Conservation (phyloP, 2,888 invertebrate genomes). For the Noctua fimbriata region DNA sequence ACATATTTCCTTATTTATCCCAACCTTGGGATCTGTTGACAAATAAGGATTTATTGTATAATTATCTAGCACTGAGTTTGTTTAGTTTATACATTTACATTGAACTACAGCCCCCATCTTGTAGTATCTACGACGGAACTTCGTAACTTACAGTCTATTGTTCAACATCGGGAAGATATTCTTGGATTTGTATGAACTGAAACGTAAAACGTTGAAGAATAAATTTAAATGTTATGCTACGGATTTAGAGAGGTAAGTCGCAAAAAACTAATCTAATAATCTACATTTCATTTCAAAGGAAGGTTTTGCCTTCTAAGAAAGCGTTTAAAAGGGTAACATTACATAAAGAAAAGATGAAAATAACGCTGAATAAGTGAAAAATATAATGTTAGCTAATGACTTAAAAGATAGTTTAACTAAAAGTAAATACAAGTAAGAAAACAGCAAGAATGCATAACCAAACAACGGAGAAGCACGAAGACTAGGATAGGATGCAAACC, state of each 20-base stretch:
- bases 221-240: not conserved
- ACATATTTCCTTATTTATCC: conserved; percentile 55
- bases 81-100: conserved; percentile 26
- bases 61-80: conserved; percentile 21
- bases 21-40: conserved; percentile 42
- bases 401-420: not conserved
- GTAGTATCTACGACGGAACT: not conserved
- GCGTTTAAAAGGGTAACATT: not conserved
- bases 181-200: not conserved
- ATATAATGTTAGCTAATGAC: not conserved
- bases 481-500: not conserved
- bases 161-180: not conserved
- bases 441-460: not conserved
- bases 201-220: not conserved
- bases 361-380: not conserved
- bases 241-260: not conserved
- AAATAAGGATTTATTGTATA: conserved; percentile 53
- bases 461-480: not conserved
- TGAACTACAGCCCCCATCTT: not conserved
- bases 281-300: conserved; percentile 7
- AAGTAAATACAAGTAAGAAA: conserved; percentile 9
- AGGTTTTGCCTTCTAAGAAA: conserved; percentile 1
- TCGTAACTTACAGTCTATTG: not conserved
- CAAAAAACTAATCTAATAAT: not conserved
- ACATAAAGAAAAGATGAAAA: conserved; percentile 1